Evolutionary conservation across 2,797 vertebrate genomes (phyloP).

Genomic region (Gobio occitaniae): DNA sequence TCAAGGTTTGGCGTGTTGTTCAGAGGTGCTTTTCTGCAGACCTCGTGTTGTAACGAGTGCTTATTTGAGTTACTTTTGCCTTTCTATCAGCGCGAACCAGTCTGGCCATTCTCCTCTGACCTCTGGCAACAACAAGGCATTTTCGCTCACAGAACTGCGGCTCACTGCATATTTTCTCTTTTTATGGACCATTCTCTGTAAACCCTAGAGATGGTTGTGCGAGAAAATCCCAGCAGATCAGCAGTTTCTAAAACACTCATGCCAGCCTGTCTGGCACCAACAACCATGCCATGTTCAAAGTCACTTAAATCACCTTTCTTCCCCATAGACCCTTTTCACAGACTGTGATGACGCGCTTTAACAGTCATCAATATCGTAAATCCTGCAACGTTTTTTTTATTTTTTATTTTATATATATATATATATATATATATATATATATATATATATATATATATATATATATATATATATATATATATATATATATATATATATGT

Average conservation of each 20-base stretch:
- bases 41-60: too few relatives aligned
- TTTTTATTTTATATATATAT: too few relatives aligned
- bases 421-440: too few relatives aligned
- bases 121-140: constrained; percentile 52
- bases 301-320: background rate
- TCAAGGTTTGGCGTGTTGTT: background rate
- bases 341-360: too few relatives aligned
- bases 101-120: constrained; percentile 45
- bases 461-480: too few relatives aligned
- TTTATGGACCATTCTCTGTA: background rate
- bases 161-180: background rate
- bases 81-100: constrained; percentile 41
- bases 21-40: background rate
- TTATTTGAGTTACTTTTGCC: background rate
- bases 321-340: background rate
- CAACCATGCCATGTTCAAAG: background rate
- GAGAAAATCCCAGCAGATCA: background rate
- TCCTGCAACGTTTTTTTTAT: too few relatives aligned
- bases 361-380: too few relatives aligned
- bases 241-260: background rate
- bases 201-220: background rate
- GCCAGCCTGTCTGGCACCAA: background rate
- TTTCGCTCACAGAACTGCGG: background rate
- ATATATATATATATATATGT: too few relatives aligned
- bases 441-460: too few relatives aligned